phyloP scores from a whole-genome alignment of 2,888 invertebrate genomes.

The Didymodactylos carnosus region DNA sequence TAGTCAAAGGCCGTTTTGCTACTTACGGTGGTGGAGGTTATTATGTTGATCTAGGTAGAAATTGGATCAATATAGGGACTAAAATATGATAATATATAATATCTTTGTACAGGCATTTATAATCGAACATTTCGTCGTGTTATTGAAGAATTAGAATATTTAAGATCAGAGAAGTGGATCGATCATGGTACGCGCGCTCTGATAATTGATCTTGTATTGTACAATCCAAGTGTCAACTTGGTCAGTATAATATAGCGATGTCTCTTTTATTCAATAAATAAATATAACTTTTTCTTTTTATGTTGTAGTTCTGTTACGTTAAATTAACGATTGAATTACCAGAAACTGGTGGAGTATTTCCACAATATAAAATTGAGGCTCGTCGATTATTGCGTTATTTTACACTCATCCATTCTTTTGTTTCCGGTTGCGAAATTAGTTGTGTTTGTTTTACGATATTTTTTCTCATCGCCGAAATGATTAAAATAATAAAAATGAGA shows the following conservation, averaged over 20 bases:
- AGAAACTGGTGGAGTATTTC: neutral
- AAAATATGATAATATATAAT: too few species aligned
- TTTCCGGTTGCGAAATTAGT: neutral
- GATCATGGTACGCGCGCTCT: neutral
- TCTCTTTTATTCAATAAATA: too few species aligned
- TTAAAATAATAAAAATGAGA: neutral
- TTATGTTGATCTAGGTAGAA: neutral
- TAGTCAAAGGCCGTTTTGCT: neutral
- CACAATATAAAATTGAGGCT: neutral
- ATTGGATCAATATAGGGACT: too few species aligned
- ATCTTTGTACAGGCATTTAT: too few species aligned
- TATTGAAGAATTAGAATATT: neutral
- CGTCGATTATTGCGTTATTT: neutral
- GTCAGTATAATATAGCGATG: too few species aligned
- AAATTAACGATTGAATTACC: neutral
- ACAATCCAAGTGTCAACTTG: neutral
- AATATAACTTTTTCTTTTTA: too few species aligned
- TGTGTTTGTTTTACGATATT: neutral
- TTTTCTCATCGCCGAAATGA: neutral
- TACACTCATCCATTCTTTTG: neutral
- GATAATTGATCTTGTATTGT: neutral
- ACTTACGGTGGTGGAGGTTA: neutral
- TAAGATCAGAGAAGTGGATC: neutral
- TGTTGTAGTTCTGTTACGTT: neutral
- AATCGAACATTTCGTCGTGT: neutral